Base-by-base conservation (phyloP, 2,797 vertebrate species). In the Sebastes itinus region DNA sequence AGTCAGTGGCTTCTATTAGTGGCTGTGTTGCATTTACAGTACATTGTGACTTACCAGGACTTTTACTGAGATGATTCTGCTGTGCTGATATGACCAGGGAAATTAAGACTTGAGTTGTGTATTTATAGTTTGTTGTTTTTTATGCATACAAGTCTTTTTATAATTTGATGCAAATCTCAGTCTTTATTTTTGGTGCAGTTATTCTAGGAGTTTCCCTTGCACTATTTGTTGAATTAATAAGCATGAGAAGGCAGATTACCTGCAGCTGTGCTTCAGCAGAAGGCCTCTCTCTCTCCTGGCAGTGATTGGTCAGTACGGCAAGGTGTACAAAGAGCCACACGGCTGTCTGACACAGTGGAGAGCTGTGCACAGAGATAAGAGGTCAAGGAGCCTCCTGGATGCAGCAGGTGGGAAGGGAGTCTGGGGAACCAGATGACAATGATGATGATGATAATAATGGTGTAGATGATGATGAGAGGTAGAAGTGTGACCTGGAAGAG, bases 261-360 rank as follows among this genome's bases (percentile, higher is more conserved):
- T 60, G 25, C 35, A 75, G 65, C 60, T 67, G 28, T 65, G 56
- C 30, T 42, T 42, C 14, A 42, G 14, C 38, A 42, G 38, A 42
- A 42, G 42, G 42, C 42, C 42, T 46, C 64, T 23, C 20, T 77
- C 30, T 60, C 11, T 3, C 5, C 8, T 2, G 4, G 38, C 32
- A 58, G n/a, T 4, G 22, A 33, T 35, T 1, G 61, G 73, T 78
- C 68, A n/a, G 33, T 68, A 35, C 11, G 77, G 54, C 7, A 62
- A 14, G 58, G 46, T 13, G 6, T 8, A 81, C 12, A 61, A 62
- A 71, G 25, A 82, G 70, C 32, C 22, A n/a, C 64, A 56, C 33
- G 38, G 72, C 69, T 30, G 30, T 58, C 67, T 84, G 77, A 83
- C 82, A 49, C 74, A 38, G 32, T n/a, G 25, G 58, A 75, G 81